Conservation (phyloP, 2,797 vertebrate genomes). For the Syndactyla subalaris region DNA sequence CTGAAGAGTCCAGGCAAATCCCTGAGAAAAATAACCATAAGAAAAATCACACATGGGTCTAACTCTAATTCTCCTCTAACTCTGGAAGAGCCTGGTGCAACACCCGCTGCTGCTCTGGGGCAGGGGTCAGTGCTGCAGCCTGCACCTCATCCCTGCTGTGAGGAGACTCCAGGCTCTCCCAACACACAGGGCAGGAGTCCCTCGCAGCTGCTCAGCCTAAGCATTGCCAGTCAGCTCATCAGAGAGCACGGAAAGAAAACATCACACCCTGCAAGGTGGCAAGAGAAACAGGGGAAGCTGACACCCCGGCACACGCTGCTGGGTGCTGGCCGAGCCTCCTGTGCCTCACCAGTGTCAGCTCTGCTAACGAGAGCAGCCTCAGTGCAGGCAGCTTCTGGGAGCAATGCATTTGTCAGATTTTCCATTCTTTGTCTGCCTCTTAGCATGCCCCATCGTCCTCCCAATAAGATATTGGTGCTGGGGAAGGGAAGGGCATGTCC, state of each 20-base stretch:
- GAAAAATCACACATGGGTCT: neutral
- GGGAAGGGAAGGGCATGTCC: neutral
- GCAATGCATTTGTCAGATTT: accelerated
- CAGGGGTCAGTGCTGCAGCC: neutral
- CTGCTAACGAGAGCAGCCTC: accelerated
- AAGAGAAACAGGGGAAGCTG: neutral
- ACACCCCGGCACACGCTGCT: neutral
- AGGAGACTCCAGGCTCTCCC: neutral
- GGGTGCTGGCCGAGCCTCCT: neutral
- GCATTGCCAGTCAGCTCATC: neutral
- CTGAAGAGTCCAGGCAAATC: neutral
- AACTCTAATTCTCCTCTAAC: neutral
- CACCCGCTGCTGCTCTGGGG: neutral
- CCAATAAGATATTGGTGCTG: neutral
- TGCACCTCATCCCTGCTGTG: neutral
- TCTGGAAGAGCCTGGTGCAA: neutral
- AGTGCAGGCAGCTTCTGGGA: accelerated
- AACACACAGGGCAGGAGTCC: accelerated
- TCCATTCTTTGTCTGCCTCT: neutral
- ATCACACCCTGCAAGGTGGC: constrained; percentile 23
- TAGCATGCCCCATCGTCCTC: neutral
- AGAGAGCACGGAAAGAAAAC: constrained; percentile 1
- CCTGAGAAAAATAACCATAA: neutral
- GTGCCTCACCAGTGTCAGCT: neutral
- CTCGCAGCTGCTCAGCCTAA: neutral